phyloP scores from a whole-genome alignment of 2,797 vertebrate species.

The Crotalus adamanteus region DNA sequence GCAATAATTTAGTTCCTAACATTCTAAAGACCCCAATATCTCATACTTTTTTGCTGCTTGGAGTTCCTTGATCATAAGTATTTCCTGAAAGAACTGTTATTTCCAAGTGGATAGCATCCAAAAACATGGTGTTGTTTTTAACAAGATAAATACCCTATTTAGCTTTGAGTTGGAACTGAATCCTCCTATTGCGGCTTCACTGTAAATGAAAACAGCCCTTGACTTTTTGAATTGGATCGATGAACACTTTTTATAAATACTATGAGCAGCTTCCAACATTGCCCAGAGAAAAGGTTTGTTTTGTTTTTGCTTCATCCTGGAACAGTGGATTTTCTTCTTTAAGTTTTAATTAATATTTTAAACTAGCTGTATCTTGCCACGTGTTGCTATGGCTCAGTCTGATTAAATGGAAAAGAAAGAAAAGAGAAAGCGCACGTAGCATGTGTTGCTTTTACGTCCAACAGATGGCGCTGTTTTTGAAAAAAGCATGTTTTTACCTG shows the following conservation, averaged over 20 bases:
- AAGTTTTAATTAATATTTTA: neutral
- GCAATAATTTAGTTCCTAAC: neutral
- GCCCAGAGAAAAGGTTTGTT: neutral
- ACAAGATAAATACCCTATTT: neutral
- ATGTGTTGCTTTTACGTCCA: too few relatives aligned
- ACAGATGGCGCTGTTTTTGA: too few relatives aligned
- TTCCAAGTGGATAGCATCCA: neutral
- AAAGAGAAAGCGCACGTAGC: too few relatives aligned
- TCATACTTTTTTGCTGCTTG: neutral
- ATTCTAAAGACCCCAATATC: neutral
- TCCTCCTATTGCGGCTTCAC: neutral
- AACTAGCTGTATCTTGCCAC: neutral
- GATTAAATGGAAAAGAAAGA: too few relatives aligned
- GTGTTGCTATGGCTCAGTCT: too few relatives aligned
- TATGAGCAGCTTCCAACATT: neutral
- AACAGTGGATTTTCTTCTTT: neutral
- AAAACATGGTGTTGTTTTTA: neutral
- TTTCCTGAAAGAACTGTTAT: neutral
- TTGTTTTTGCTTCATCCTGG: neutral
- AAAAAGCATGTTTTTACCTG: too few relatives aligned
- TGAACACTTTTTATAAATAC: neutral
- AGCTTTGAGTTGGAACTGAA: neutral
- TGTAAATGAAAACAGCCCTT: neutral
- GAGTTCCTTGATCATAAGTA: neutral
- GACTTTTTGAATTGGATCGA: neutral